Evolutionary conservation across 1,140 invertebrate species (phyloP).

Genomic region (Paramacrobiotus metropolitanus): DNA sequence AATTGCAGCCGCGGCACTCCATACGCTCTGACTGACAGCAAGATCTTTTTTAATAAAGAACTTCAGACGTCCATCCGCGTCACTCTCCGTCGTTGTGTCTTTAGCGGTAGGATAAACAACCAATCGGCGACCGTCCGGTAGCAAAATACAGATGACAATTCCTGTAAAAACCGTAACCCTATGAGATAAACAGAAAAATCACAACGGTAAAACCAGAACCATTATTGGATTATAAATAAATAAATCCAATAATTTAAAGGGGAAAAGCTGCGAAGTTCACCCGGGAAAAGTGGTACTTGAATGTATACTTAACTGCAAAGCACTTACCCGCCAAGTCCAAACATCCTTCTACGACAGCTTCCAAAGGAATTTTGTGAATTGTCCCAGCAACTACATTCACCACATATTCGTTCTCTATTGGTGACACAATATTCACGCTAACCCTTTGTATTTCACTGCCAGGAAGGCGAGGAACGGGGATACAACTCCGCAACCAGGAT

Average conservation of each 20-base stretch:
- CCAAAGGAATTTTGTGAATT: neutral
- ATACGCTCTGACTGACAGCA: neutral
- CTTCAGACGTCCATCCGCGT: too few relatives aligned
- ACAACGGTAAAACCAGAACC: too few relatives aligned
- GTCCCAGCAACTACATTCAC: neutral
- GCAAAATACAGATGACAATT: neutral
- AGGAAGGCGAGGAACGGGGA: neutral
- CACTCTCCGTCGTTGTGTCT: neutral
- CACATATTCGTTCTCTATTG: neutral
- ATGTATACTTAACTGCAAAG: too few relatives aligned
- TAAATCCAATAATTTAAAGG: too few relatives aligned
- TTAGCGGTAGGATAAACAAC: neutral
- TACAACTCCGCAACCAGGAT: neutral
- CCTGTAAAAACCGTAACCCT: neutral
- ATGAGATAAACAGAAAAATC: too few relatives aligned
- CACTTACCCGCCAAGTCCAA: too few relatives aligned
- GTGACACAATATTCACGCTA: neutral
- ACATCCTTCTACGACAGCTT: neutral
- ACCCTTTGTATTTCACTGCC: too few relatives aligned
- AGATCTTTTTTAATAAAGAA: neutral
- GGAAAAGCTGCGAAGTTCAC: too few relatives aligned
- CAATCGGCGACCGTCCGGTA: neutral
- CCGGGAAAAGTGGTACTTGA: too few relatives aligned
- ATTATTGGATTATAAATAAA: neutral
- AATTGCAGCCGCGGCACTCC: neutral